Base-by-base conservation (phyloP, 2,797 vertebrate genomes). In the Argyrosomus regius region DNA sequence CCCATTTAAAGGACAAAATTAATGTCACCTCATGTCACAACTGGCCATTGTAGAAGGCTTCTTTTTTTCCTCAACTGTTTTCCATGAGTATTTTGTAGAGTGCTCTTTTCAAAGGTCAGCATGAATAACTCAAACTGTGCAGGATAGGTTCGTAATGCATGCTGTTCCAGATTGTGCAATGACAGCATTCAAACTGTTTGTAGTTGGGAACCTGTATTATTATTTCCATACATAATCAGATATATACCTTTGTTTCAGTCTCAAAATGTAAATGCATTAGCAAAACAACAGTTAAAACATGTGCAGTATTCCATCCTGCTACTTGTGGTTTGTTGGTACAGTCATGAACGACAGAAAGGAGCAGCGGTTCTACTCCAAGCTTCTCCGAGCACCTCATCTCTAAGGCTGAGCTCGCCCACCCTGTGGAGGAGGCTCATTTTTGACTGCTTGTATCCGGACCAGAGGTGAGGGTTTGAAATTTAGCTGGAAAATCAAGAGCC, bases 1-100 rank as follows among this genome's bases (percentile, higher is more conserved):
- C 89, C 91, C 70, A 90, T 86, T 89, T 90, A 89, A 87, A 84
- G 85, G 86, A 92, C 72, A 84, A 77, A 86, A 82, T 84, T 75
- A 61, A 82, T 85, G 85, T 90, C 77, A 80, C 83, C 75, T 82
- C 43, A 46, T 77, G 87, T 88, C 77, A 85, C 71, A 64, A 57
- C 72, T 62, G 70, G 78, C 61, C 72, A 60, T 72, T 11, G 48
- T 24, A 41, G 67, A 73, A n/a, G 57, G 39, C 65, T 87, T 68
- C 63, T 70, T 57, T 10, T 70, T 31, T 53, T 49, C 67, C n/a
- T 16, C 14, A 52, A 58, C 11, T 57, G 72, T 69, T 85, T 68
- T 63, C 39, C 26, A 9, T 0, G 3, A 22, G 49, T 60, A 12
- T 77, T 69, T 77, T 61, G 43, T 63, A 46, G 50, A 49, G n/a